These are phyloP conservation scores for Meloidogyne exigua DNA, from an alignment of 1,140 invertebrate species.

Conservation along the genomic window DNA sequence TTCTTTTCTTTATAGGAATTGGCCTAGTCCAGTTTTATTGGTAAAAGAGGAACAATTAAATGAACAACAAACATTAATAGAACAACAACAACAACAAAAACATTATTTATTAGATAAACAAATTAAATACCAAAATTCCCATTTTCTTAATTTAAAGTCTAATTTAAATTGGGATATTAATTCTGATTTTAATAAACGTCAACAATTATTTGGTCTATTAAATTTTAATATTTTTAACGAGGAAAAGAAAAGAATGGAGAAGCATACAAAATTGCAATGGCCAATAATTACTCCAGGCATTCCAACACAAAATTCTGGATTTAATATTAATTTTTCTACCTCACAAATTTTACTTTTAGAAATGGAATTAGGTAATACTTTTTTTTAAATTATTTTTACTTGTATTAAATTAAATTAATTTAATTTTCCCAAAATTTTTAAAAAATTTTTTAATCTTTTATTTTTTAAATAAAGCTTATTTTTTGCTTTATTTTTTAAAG, in stretches of 20 bases:
- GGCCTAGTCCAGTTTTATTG: neutral
- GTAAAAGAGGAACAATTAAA: neutral
- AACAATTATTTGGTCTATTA: neutral
- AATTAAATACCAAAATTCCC: neutral
- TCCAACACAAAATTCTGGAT: slow-evolving; percentile 8
- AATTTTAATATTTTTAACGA: neutral
- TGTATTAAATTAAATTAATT: too few species aligned
- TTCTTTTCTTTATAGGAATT: neutral
- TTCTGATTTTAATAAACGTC: neutral
- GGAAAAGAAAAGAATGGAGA: neutral
- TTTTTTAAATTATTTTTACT: too few species aligned
- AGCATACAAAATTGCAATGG: neutral
- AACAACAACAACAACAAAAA: too few species aligned
- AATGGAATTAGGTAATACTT: slow-evolving; percentile 2
- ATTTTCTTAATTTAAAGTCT: neutral
- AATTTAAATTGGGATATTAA: neutral
- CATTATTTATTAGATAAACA: neutral
- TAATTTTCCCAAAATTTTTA: too few species aligned
- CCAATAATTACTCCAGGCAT: slow-evolving; percentile 4
- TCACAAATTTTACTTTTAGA: slow-evolving; percentile 12
- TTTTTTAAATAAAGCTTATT: too few species aligned
- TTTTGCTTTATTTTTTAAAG: too few species aligned
- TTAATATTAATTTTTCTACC: slow-evolving; percentile 9
- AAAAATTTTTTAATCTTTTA: too few species aligned
- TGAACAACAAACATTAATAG: neutral